Base-by-base conservation (phyloP, 2,113 vertebrate genomes). In the Dasyprocta punctata region DNA sequence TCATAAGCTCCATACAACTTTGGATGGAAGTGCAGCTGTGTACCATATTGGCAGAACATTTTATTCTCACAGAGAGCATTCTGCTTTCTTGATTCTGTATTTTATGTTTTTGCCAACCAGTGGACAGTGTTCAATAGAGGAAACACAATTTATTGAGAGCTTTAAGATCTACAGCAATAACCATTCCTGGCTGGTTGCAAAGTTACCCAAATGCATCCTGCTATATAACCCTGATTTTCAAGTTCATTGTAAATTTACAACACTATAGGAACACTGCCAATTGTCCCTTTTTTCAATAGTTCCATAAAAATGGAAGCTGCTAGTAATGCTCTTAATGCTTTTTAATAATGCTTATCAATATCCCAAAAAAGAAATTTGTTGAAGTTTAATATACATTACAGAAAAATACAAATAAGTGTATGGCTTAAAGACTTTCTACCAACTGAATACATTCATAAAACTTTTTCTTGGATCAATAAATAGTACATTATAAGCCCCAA, bases 81-180 rank as follows among this genome's bases (percentile, higher is more conserved):
- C 88, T 96, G 78, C 71, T 58, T 97, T 90, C 96, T 97, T 88
- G 90, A 94, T 88, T 95, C 69, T 97, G 24, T 92, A 86, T 88
- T 97, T 97, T 94, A 96, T 96, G 96, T 97, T 81, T 96, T 95
- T 96, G 92, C 92, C 97, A 95, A 84, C 95, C 81, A 90, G 77
- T 58, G 94, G 92, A 91, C 54, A 93, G 81, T 95, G 71, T 82
- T 69, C 49, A 92, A 36, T 83, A 77, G 77, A 95, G 65, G 60
- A 97, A 97, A 94, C 85, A 89, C 93, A 96, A 96, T 97, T 97
- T 97, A 97, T 83, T 73, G 85, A 97, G 84, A 80, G 87, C 41
- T 97, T 92, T 98, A 69, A 0, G 60, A 89, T 92, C 92, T 89
- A 75, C 94, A 95, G 85, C 93, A 97, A 83, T 96, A 97, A 97